Conservation (phyloP, 2,888 invertebrate species). For the Orthosia gracilis region DNA sequence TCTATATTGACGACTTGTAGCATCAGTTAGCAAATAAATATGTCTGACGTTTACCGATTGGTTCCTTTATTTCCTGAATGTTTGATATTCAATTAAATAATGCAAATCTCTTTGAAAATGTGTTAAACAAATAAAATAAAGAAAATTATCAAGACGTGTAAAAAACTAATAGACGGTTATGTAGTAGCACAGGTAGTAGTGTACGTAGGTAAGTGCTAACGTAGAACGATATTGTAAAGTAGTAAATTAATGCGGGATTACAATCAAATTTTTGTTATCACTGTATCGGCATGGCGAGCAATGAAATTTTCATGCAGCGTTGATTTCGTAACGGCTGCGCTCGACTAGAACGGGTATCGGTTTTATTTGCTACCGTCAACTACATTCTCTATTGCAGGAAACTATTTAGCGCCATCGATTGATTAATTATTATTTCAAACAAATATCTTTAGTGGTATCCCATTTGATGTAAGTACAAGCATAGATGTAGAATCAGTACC, state of each 20-base stretch:
- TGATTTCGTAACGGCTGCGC: constrained; percentile 91
- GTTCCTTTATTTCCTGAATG: neutral
- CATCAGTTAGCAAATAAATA: neutral
- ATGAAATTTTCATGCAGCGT: constrained; percentile 88
- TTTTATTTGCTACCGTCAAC: constrained; percentile 83
- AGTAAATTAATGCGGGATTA: constrained; percentile 52
- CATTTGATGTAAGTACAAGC: constrained; percentile 1
- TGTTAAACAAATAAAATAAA: neutral
- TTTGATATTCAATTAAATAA: constrained; percentile 2
- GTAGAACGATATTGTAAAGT: constrained; percentile 24
- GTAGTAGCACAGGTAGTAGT: neutral
- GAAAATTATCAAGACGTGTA: constrained; percentile 30
- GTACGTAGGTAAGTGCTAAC: neutral
- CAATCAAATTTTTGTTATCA: constrained; percentile 62
- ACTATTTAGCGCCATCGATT: constrained; percentile 47
- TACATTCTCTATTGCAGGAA: constrained; percentile 77
- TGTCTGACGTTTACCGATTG: constrained; percentile 4
- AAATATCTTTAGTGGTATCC: constrained; percentile 7
- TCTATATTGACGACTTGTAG: neutral
- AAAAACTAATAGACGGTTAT: constrained; percentile 7
- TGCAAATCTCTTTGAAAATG: neutral
- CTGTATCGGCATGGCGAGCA: constrained; percentile 67
- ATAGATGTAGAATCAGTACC: constrained; percentile 39
- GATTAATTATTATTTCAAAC: constrained; percentile 7
- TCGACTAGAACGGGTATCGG: constrained; percentile 90